Conservation (phyloP, 1,140 invertebrate species). For the Zaprionus vittiger region DNA sequence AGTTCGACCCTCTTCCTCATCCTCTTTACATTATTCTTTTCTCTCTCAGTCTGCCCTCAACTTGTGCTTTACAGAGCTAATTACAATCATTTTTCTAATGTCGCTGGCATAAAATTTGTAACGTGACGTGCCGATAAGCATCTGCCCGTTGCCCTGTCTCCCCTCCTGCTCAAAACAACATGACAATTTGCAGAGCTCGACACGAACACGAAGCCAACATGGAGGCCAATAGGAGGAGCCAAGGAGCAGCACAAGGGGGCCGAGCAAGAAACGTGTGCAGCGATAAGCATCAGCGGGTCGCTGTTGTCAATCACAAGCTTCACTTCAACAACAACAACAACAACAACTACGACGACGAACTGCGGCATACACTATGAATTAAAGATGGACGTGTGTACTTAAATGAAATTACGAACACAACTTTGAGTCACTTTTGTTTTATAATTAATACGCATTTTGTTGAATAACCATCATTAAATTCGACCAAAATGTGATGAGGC, state of each 20-base stretch:
- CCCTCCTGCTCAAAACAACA: conserved; percentile 51
- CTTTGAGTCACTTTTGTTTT: background rate
- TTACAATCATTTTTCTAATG: conserved; percentile 81
- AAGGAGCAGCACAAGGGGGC: conserved; percentile 18
- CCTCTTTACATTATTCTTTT: too few relatives aligned
- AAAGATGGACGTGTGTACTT: conserved; percentile 14
- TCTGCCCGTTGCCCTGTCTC: conserved; percentile 37
- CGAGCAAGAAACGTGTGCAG: conserved; percentile 63
- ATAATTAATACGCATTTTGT: background rate
- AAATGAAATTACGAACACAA: background rate
- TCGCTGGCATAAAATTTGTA: conserved; percentile 76
- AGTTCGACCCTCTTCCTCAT: background rate
- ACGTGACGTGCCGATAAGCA: conserved; percentile 74
- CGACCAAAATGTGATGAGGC: background rate
- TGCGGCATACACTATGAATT: background rate
- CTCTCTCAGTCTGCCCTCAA: background rate
- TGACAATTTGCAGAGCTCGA: conserved; percentile 69
- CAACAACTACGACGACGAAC: background rate
- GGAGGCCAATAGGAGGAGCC: conserved; percentile 39
- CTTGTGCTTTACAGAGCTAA: conserved; percentile 50
- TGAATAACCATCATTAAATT: background rate
- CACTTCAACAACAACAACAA: conserved; percentile 14
- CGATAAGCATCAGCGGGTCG: conserved; percentile 63
- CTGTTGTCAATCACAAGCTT: conserved; percentile 71
- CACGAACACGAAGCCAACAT: conserved; percentile 66